Percentiles rank a stretch among this genome's conserved stretches.
Evolutionary conservation across 2,888 invertebrate genomes (phyloP).

Genomic region (Loripinus fragilis): DNA sequence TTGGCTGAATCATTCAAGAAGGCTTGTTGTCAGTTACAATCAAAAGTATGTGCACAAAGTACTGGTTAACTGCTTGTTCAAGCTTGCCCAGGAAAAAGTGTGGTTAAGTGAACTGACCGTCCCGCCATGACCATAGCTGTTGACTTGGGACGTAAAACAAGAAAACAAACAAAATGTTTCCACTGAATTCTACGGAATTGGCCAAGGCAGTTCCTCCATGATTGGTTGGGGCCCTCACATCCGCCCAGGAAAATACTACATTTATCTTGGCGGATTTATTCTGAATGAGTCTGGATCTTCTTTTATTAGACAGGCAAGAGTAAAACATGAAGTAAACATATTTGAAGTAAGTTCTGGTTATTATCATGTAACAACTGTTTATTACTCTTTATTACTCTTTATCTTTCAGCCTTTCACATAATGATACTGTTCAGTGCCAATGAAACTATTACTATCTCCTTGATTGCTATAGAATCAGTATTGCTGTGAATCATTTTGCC

Average conservation of each 20-base stretch:
- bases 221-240: too few relatives aligned
- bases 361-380: conserved; percentile 19
- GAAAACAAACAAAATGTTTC: too few relatives aligned
- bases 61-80: neutral
- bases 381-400: conserved; percentile 2
- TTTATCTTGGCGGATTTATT: too few relatives aligned
- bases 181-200: too few relatives aligned
- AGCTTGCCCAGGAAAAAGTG: too few relatives aligned
- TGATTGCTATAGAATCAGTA: neutral
- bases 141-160: too few relatives aligned
- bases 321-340: conserved; percentile 14
- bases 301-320: conserved; percentile 13
- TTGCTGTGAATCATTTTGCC: neutral
- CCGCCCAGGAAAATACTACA: too few relatives aligned
- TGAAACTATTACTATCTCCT: neutral
- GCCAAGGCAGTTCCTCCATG: too few relatives aligned
- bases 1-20: neutral
- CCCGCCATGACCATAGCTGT: too few relatives aligned
- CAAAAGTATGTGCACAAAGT: too few relatives aligned
- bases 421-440: conserved; percentile 13
- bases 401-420: neutral
- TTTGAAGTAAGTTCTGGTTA: conserved; percentile 16
- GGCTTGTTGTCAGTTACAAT: too few relatives aligned
- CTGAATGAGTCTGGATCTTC: neutral
- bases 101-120: too few relatives aligned